Percentiles rank a stretch among this genome's conserved stretches.
These are phyloP conservation scores for Trematocara macrostoma DNA, from an alignment of 2,113 vertebrate species.

Conservation along the genomic window DNA sequence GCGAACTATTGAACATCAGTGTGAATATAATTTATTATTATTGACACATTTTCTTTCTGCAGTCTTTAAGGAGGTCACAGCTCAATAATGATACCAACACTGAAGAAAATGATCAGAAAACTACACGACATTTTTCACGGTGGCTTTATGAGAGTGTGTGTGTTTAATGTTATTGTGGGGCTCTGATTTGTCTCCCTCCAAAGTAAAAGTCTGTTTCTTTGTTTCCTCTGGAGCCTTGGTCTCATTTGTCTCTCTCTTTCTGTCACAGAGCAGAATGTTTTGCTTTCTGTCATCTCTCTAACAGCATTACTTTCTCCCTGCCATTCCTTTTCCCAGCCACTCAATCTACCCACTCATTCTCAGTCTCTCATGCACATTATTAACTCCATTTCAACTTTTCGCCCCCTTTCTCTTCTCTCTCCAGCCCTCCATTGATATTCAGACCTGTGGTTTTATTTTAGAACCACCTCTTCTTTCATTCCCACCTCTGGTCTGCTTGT, in stretches of 20 bases:
- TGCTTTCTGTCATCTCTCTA: background rate
- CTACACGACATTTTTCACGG: fast-evolving
- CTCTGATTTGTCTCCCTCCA: background rate
- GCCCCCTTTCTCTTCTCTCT: constrained; percentile 3
- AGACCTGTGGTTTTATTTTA: constrained; percentile 4
- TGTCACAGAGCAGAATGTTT: background rate
- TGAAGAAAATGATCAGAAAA: background rate
- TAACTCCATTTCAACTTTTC: background rate
- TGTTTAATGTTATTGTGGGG: background rate
- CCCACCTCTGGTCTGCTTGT: background rate
- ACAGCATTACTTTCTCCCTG: background rate
- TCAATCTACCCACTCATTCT: background rate
- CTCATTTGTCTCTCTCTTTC: background rate
- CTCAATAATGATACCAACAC: background rate
- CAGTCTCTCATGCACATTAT: background rate
- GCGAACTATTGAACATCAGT: fast-evolving
- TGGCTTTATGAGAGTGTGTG: background rate
- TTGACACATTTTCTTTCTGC: background rate
- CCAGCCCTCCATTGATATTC: background rate
- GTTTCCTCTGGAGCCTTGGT: background rate
- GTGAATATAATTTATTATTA: background rate
- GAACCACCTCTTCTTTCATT: background rate
- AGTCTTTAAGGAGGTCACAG: background rate
- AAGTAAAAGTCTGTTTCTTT: background rate
- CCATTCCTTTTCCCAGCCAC: background rate